Evolutionary conservation across 2,888 invertebrate species (phyloP).

Genomic region (Sussaba pulchella): DNA sequence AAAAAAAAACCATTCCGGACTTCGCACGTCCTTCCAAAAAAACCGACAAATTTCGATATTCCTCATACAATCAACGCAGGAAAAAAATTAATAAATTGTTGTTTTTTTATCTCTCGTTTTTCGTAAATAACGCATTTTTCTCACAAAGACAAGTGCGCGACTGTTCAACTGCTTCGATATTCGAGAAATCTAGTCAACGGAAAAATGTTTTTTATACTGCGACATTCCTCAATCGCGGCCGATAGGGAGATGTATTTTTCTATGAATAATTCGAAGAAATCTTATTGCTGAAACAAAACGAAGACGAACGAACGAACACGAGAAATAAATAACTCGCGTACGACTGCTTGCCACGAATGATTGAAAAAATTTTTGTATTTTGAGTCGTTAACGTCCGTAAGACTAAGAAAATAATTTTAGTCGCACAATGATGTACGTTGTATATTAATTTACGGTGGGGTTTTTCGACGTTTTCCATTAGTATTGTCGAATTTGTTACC

Average conservation of each 20-base stretch:
- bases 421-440: constrained; percentile 59
- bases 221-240: constrained; percentile 66
- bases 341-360: constrained; percentile 48
- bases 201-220: constrained; percentile 68
- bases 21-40: constrained; percentile 56
- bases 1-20: constrained; percentile 56
- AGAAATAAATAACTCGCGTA: constrained; percentile 41
- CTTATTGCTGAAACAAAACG: constrained; percentile 49
- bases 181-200: constrained; percentile 67
- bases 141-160: constrained; percentile 37
- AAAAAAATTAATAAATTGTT: constrained; percentile 1
- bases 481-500: constrained; percentile 36
- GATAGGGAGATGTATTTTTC: constrained; percentile 61
- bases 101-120: constrained; percentile 19
- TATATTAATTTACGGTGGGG: constrained; percentile 20
- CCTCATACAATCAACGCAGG: constrained; percentile 34
- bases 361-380: constrained; percentile 35
- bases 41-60: constrained; percentile 47
- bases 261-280: constrained; percentile 64
- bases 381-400: constrained; percentile 48
- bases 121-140: constrained; percentile 34
- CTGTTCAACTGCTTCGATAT: constrained; percentile 47
- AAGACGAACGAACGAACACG: too few relatives aligned
- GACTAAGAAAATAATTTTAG: constrained; percentile 43
- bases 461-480: constrained; percentile 32